Percentiles rank a stretch among this genome's conserved stretches.
These are phyloP conservation scores for Leptinotarsa texana DNA, from an alignment of 1,140 invertebrate species.

Conservation along the genomic window DNA sequence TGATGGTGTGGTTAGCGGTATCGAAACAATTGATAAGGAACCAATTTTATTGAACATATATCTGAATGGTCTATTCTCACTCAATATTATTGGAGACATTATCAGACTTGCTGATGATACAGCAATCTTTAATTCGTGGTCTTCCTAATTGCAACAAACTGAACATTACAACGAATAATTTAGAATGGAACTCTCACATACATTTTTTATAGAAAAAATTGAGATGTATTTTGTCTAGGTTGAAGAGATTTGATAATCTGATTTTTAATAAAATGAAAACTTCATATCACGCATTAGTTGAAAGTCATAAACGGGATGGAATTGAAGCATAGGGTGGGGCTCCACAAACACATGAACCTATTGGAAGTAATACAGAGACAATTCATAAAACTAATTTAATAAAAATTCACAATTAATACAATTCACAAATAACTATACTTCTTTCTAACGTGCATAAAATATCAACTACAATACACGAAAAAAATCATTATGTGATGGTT, in stretches of 20 bases:
- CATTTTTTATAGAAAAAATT: not conserved
- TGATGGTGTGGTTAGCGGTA: not conserved
- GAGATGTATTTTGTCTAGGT: not conserved
- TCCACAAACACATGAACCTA: not conserved
- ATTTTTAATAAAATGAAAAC: not conserved
- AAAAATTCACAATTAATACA: no score
- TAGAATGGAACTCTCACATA: not conserved
- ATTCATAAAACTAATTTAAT: slow-evolving; percentile 12
- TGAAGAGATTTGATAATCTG: not conserved
- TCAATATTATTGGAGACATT: no score
- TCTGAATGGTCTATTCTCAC: no score
- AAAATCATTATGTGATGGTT: not conserved
- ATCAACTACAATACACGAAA: not conserved
- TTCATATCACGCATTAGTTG: slow-evolving; percentile 15
- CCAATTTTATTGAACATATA: no score
- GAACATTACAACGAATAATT: not conserved
- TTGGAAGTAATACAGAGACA: slow-evolving; percentile 7
- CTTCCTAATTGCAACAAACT: not conserved
- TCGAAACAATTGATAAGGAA: not conserved
- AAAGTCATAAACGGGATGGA: not conserved
- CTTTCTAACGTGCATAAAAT: slow-evolving; percentile 13
- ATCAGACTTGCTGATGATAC: no score
- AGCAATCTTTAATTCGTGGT: not conserved
- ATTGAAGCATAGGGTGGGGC: not conserved
- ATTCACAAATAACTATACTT: no score